Base-by-base conservation (phyloP, 2,888 invertebrate genomes). In the Dasysyrphus tricinctus region DNA sequence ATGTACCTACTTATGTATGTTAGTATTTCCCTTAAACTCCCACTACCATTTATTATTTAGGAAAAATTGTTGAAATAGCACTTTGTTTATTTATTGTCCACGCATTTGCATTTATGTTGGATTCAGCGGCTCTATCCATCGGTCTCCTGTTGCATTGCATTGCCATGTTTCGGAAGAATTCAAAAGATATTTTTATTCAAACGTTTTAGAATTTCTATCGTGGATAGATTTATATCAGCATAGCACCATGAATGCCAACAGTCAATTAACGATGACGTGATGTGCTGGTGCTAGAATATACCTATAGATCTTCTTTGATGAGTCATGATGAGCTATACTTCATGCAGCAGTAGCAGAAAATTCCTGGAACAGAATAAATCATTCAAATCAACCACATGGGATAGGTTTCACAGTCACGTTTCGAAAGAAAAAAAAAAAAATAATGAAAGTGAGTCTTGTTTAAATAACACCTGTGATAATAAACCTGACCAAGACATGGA, bases 181-280 rank as follows among this genome's bases (percentile, higher is more conserved):
- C 12, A 16, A 65, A 47, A 34, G 1, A n/a, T 49, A 47, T 12
- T 6, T 47, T 39, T 39, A n/a, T 8, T 3, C 39, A 34, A 34
- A 67, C 19, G 65, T 49, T 49, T 67, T 19, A 49, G 34, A 67
- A 67, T 47, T n/a, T 37, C 5, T 12, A 19, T 6, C 6, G 19
- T 49, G 19, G 49, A 49, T 34, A 47, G 49, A 49, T 49, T 65
- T 65, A 65, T 49, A 65, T 34, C 49, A 12, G 12, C 49, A 34
- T 19, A 47, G 49, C 49, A 49, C 65, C 49, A 67, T 69, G 61
- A 32, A 49, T 57, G 56, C 63, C 39, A 61, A 59, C 69, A 70
- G 67, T 77, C 74, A 49, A 80, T 80, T 80, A 74, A 80, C 80
- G 57, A 80, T 67, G 73, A 80, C 67, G 73, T 67, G 73, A 80